A percentile compares a stretch with the other conserved stretches of the same genome.
phyloP scores from a whole-genome alignment of 1,140 invertebrate genomes.

The Hetaerina americana region DNA sequence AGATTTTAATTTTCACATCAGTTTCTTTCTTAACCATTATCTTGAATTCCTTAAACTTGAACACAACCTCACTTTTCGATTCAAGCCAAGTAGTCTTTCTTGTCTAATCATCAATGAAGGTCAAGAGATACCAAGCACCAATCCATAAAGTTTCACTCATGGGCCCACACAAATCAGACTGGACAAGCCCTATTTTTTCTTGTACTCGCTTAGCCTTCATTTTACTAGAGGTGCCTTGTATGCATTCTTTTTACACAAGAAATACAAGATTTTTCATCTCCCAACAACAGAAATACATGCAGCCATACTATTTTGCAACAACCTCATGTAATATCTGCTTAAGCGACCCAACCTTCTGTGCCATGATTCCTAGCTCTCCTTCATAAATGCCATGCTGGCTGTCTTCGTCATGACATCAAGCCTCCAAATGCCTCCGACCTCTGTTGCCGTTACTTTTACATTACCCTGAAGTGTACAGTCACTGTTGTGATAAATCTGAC shows the following conservation, averaged over 20 bases:
- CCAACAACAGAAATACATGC: not conserved
- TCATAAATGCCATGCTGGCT: not conserved
- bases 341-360: not conserved
- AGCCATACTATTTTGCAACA: not conserved
- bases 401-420: not conserved
- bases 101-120: conserved; percentile 20
- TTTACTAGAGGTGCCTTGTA: not conserved
- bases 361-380: not conserved
- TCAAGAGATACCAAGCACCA: not conserved
- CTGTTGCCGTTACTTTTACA: not conserved
- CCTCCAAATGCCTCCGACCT: not conserved
- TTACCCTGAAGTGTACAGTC: not conserved
- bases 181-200: not conserved
- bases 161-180: not conserved
- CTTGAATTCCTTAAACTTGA: conserved; percentile 3
- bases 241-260: not conserved
- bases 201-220: not conserved
- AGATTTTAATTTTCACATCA: not conserved
- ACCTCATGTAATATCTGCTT: not conserved
- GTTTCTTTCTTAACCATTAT: conserved; percentile 16
- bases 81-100: conserved; percentile 7
- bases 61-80: not conserved
- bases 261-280: not conserved
- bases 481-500: not conserved
- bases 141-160: not conserved